phyloP scores from a whole-genome alignment of 2,888 invertebrate genomes.

The Conops quadrifasciatus region DNA sequence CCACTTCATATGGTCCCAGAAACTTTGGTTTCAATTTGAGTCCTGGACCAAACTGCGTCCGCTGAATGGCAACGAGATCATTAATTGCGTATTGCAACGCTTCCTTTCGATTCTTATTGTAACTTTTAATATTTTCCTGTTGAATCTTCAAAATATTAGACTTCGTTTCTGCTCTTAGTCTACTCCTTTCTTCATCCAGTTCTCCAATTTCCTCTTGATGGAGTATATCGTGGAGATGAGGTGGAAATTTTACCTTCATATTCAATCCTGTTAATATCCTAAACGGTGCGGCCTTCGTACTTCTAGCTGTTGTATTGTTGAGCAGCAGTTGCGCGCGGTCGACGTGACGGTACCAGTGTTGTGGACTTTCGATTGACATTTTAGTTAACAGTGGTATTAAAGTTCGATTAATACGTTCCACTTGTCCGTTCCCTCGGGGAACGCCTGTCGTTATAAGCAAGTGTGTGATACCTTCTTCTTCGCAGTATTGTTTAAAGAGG shows the following conservation, averaged over 20 bases:
- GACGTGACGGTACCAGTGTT: neutral
- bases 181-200: constrained; percentile 6
- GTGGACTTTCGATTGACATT: constrained; percentile 13
- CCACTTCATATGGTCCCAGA: neutral
- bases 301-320: neutral
- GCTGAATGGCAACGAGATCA: neutral
- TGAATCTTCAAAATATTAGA: neutral
- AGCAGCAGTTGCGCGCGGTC: neutral
- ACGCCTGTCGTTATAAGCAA: constrained; percentile 51
- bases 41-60: constrained; percentile 5
- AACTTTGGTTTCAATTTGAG: neutral
- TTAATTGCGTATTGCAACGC: neutral
- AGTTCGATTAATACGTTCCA: constrained; percentile 47
- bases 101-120: neutral
- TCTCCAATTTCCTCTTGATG: constrained; percentile 6
- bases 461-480: constrained; percentile 41
- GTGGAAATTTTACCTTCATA: neutral
- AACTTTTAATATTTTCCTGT: neutral
- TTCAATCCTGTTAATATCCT: neutral
- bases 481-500: constrained; percentile 15
- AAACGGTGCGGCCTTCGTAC: neutral
- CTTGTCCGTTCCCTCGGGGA: constrained; percentile 55
- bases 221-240: neutral
- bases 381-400: constrained; percentile 10
- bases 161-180: neutral